Evolutionary conservation across 2,888 invertebrate species (phyloP), one percentile per base, ranked within the genome.

Genomic region (Meteorus colon): DNA sequence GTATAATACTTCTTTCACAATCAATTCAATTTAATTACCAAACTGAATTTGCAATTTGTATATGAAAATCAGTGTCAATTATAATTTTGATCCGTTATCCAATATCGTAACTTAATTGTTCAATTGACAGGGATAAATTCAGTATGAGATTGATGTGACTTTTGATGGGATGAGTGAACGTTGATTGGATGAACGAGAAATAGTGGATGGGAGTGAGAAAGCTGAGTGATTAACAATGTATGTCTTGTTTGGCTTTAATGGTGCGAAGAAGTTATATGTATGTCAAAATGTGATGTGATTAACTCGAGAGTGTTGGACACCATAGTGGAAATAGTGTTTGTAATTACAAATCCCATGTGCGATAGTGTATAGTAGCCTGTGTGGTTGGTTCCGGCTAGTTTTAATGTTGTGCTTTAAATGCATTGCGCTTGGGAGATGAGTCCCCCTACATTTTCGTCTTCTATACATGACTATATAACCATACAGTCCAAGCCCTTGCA

Each of bases 381-480:
- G n/a, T n/a, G n/a, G 37, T 34, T 34, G 29, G 29, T 31, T n/a
- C 12, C 16, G 37, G 37, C 16, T 65, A 41, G 24, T 37, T 65
- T 65, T 65, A 65, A 65, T 65, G 65, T 65, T 65, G 65, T 37
- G 24, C 65, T 65, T 65, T 65, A 65, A 65, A 65, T 65, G 65
- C 65, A 65, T 41, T 65, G 41, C 41, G 65, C 37, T 12, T 65
- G 65, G 65, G 12, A 65, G 19, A 65, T 65, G 19, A 41, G 34
- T 63, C 37, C 4, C n/a, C 4, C 12, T 29, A 27, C 10, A 29
- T 62, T 12, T 24, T 19, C 29, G 34, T 65, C 37, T n/a, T 4
- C 10, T 41, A 16, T 41, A 19, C 37, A 6, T 19, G 4, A 62
- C 24, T 29, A 16, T 27, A 12, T 29, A 10, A 6, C 60, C 14